phyloP scores from a whole-genome alignment of 2,888 invertebrate genomes.

The Axea sp. region DNA sequence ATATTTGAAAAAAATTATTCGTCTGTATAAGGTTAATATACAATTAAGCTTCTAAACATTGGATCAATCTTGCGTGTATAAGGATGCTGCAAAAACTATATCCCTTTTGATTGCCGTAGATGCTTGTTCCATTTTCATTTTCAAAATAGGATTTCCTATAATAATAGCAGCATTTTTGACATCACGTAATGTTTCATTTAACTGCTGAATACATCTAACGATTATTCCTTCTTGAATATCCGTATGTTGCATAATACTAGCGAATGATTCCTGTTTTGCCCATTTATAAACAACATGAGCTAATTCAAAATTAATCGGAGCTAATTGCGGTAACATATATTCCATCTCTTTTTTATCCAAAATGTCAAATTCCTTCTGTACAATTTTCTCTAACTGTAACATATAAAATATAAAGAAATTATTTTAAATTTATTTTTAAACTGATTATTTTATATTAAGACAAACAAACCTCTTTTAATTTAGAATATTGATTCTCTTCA shows the following conservation, averaged over 20 bases:
- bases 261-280: conserved; percentile 95
- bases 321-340: conserved; percentile 81
- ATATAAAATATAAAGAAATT: too few relatives aligned
- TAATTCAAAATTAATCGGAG: conserved; percentile 92
- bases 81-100: conserved; percentile 98
- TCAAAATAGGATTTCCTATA: conserved; percentile 94
- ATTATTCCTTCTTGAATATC: conserved; percentile 99
- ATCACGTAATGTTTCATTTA: conserved; percentile 94
- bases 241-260: conserved; percentile 94
- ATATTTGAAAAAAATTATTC: too few relatives aligned
- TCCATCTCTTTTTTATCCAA: conserved; percentile 85
- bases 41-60: too few relatives aligned
- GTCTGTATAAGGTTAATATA: too few relatives aligned
- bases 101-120: conserved; percentile 96
- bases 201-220: conserved; percentile 96
- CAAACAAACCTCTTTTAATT: conserved; percentile 82
- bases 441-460: too few relatives aligned
- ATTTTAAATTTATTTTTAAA: too few relatives aligned
- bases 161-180: conserved; percentile 95
- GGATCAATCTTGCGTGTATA: conserved; percentile 87
- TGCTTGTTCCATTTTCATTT: conserved; percentile 97
- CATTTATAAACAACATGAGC: conserved; percentile 97
- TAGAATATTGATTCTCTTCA: conserved; percentile 73
- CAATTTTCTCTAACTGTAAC: conserved; percentile 84
- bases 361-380: conserved; percentile 85